A percentile compares a stretch with the other conserved stretches of the same genome.
phyloP scores from a whole-genome alignment of 1,140 invertebrate species.

The Meloidogyne hapla region DNA sequence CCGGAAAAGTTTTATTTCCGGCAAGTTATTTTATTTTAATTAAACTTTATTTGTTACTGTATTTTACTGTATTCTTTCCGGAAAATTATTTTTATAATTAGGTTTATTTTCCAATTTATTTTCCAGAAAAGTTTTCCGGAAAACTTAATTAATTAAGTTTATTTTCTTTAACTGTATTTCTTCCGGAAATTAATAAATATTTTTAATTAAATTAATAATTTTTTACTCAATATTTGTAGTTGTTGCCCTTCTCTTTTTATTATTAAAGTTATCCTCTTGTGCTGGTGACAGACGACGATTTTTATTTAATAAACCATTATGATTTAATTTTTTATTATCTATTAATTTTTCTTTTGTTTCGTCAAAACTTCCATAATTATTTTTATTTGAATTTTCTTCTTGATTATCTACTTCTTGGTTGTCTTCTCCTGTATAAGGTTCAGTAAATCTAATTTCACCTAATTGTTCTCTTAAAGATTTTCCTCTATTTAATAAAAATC shows the following conservation, averaged over 20 bases:
- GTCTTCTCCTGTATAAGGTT: neutral
- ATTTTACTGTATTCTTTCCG: no score
- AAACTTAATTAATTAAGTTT: no score
- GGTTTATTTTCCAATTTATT: no score
- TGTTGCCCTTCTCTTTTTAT: neutral
- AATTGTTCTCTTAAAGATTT: neutral
- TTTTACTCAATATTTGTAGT: constrained; percentile 1
- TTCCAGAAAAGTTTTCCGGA: no score
- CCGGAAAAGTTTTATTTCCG: no score
- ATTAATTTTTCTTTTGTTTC: neutral
- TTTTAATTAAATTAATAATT: neutral
- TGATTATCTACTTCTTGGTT: neutral
- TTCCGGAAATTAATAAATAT: no score
- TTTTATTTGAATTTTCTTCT: no score
- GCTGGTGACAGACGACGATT: neutral
- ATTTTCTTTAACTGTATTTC: no score
- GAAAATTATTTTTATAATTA: no score
- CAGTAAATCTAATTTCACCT: neutral
- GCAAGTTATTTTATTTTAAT: no score
- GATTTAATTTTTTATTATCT: no score
- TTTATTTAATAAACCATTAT: neutral
- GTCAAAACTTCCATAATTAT: neutral
- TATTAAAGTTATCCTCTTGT: neutral
- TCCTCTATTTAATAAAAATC: neutral
- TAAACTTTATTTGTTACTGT: no score